Base-by-base conservation (phyloP, 2,888 invertebrate genomes). In the Drosophila tripunctata region DNA sequence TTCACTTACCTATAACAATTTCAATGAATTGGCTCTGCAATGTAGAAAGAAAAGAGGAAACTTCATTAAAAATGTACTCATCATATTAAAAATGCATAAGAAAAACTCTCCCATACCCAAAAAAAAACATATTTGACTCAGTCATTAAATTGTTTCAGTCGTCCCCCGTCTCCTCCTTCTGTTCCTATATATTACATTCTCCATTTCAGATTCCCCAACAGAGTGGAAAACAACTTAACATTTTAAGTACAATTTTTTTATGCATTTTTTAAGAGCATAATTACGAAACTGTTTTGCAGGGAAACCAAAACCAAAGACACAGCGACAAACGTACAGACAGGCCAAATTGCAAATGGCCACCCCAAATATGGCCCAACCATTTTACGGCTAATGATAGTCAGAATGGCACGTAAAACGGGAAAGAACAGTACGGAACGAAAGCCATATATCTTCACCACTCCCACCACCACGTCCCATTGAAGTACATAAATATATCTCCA, bases 311-410 rank as follows among this genome's bases (percentile, higher is more conserved):
- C 44, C 12, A n/a, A n/a, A n/a, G n/a, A n/a, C n/a, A n/a, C n/a
- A n/a, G n/a, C n/a, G n/a, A 27, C 27, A 8, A 10, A 27, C 27
- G 3, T 3, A 27, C 27, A 5, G 38, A 19, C 48, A 27, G 19
- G 43, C 17, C 48, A 67, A 67, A 67, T 54, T 50, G 44, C 47
- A 52, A 67, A 62, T 58, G 52, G 52, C 51, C 54, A 43, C 45
- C 62, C 52, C 48, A 41, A 43, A 51, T 65, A 54, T 65, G 64
- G 41, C 65, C 24, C 64, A 64, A 47, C 31, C 61, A 64, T 75
- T 85, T 79, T 69, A 75, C 64, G 67, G 86, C 67, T 85, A 82
- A 81, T 81, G 70, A 50, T 67, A 60, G 35, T 54, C 31, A 47
- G 47, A 72, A 68, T 55, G 63, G 58, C 14, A 62, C 48, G 19